phyloP scores from a whole-genome alignment of 2,797 vertebrate genomes.

The Myotis findleyi region DNA sequence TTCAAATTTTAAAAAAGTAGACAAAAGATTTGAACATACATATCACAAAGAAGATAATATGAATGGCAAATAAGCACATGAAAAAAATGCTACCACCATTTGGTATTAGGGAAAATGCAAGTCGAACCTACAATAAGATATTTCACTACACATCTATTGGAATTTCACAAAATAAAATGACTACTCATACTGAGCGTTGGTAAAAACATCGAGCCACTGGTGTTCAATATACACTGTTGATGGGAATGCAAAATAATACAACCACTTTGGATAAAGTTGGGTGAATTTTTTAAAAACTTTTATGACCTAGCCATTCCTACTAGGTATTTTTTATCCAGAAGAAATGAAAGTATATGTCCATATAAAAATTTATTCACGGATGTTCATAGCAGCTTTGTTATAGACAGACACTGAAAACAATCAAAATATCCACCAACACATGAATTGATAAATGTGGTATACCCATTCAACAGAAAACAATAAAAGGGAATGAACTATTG shows the following conservation, averaged over 20 bases:
- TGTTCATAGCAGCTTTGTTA: background rate
- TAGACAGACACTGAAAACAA: background rate
- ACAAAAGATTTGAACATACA: background rate
- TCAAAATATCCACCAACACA: background rate
- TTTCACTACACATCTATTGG: background rate
- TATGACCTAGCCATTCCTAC: background rate
- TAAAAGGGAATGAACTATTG: background rate
- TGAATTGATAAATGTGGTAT: background rate
- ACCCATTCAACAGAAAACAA: background rate
- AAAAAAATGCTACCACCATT: background rate
- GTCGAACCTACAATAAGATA: background rate
- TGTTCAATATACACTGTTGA: background rate
- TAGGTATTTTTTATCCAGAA: background rate
- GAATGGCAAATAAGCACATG: background rate
- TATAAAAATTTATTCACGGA: background rate
- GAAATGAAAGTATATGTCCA: background rate
- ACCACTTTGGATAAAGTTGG: background rate
- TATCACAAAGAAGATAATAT: background rate
- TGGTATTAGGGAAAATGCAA: background rate
- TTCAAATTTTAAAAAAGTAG: background rate
- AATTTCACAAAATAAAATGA: slow-evolving; percentile 42
- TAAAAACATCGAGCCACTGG: background rate
- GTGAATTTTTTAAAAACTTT: background rate
- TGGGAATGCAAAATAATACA: background rate
- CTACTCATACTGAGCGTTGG: background rate